These are phyloP conservation scores for Brachyopa scutellaris DNA, from an alignment of 2,888 invertebrate genomes.

Conservation along the genomic window DNA sequence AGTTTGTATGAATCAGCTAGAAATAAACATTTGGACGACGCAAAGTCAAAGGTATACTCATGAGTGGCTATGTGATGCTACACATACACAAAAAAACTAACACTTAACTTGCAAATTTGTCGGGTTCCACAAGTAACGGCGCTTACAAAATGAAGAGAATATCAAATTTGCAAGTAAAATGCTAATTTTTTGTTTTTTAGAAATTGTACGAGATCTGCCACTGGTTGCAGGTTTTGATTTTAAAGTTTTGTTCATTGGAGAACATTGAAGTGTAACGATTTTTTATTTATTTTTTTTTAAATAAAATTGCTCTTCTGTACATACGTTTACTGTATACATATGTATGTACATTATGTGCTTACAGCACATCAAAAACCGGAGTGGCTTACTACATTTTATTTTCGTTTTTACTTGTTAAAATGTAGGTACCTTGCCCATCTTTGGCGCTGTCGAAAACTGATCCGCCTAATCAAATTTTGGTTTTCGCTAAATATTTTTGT, in stretches of 20 bases:
- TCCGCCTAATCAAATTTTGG: too few relatives aligned
- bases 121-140: constrained; percentile 19
- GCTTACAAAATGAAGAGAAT: background rate
- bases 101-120: constrained; percentile 38
- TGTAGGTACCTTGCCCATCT: too few relatives aligned
- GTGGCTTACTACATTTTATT: too few relatives aligned
- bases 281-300: background rate
- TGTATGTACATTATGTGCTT: too few relatives aligned
- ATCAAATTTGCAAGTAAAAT: constrained; percentile 23
- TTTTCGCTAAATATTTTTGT: too few relatives aligned
- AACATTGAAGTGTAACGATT: constrained; percentile 19
- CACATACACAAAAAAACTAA: constrained; percentile 7
- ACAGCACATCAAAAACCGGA: too few relatives aligned
- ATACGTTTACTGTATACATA: too few relatives aligned
- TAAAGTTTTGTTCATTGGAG: background rate
- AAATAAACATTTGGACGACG: constrained; percentile 83
- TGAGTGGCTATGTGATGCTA: background rate
- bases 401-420: too few relatives aligned
- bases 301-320: too few relatives aligned
- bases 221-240: background rate
- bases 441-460: too few relatives aligned
- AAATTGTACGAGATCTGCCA: constrained; percentile 30
- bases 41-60: constrained; percentile 79
- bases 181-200: constrained; percentile 23
- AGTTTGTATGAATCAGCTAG: constrained; percentile 84